Conservation (phyloP, 1,140 invertebrate genomes). For the Papilio machaon region DNA sequence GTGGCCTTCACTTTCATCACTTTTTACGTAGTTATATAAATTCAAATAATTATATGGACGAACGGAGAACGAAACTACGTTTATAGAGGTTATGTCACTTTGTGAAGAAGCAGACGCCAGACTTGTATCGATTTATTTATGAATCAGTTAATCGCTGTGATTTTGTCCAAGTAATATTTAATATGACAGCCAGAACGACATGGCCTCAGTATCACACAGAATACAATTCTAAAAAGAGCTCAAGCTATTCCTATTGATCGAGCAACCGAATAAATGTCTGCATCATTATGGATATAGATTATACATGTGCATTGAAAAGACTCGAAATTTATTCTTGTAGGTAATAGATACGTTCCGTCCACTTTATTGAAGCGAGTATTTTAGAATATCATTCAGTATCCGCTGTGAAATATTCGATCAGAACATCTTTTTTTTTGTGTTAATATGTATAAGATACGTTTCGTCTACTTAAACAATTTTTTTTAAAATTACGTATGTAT, state of each 20-base stretch:
- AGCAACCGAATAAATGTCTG: background rate
- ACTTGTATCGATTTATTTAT: constrained; percentile 23
- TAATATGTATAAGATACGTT: constrained; percentile 12
- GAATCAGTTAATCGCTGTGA: constrained; percentile 9
- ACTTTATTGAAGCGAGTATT: constrained; percentile 29
- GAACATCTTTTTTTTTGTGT: background rate
- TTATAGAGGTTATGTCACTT: constrained; percentile 23
- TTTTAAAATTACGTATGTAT: constrained; percentile 7
- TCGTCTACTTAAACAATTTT: constrained; percentile 1
- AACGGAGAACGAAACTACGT: background rate
- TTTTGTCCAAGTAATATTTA: background rate
- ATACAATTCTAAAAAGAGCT: background rate
- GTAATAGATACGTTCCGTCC: constrained; percentile 33
- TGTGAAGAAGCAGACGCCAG: constrained; percentile 33
- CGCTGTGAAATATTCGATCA: constrained; percentile 2
- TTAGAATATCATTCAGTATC: constrained; percentile 23
- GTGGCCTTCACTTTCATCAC: constrained; percentile 2
- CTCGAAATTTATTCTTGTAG: constrained; percentile 35
- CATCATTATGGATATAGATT: constrained; percentile 21
- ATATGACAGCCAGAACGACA: background rate
- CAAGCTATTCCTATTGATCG: background rate
- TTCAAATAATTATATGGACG: background rate
- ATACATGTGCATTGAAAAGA: constrained; percentile 38
- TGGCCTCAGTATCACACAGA: background rate
- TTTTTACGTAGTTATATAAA: background rate